Conservation (phyloP, 1,140 invertebrate genomes). For the Argopecten irradians region DNA sequence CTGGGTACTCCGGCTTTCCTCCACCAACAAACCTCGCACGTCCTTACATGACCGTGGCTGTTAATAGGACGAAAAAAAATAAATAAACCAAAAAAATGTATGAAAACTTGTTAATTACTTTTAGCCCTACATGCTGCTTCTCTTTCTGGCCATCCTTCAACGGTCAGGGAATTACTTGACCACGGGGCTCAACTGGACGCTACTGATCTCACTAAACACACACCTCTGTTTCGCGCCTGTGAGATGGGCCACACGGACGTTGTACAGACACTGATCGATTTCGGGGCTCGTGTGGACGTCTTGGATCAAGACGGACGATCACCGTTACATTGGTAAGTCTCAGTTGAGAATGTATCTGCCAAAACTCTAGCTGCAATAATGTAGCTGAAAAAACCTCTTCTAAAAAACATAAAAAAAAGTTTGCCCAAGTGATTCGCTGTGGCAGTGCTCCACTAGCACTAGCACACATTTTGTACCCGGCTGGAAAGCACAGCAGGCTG, state of each 20-base stretch:
- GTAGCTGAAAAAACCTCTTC: too few species aligned
- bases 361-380: too few species aligned
- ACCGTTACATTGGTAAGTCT: constrained; percentile 76
- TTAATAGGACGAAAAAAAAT: too few species aligned
- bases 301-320: constrained; percentile 75
- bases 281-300: constrained; percentile 71
- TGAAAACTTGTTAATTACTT: constrained; percentile 44
- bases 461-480: too few species aligned
- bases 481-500: too few species aligned
- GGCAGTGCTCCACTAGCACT: too few species aligned
- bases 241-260: constrained; percentile 77
- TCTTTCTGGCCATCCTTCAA: constrained; percentile 73
- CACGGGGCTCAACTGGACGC: constrained; percentile 72
- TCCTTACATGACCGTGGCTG: too few species aligned
- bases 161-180: constrained; percentile 73
- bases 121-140: constrained; percentile 76
- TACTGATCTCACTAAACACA: constrained; percentile 73
- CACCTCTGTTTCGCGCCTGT: constrained; percentile 77
- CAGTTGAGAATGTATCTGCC: background rate
- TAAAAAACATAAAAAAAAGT: background rate
- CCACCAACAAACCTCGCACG: too few species aligned
- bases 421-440: background rate
- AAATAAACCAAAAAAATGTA: too few species aligned
- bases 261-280: constrained; percentile 74
- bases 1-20: too few species aligned